Base-by-base conservation (phyloP, 2,113 vertebrate genomes). In the Muntiacus muntjak region DNA sequence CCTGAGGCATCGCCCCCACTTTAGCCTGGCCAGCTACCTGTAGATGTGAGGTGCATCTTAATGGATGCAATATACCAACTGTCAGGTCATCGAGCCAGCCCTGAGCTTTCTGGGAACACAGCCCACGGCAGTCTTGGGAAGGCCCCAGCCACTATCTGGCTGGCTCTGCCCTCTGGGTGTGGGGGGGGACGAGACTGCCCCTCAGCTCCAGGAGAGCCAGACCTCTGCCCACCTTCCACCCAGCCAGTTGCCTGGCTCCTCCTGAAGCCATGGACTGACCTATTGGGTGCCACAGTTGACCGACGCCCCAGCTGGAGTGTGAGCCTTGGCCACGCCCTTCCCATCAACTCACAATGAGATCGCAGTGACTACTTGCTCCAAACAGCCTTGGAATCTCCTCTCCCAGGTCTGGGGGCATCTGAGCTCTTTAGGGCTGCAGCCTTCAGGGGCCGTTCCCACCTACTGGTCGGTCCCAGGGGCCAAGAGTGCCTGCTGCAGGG, bases 251-350 rank as follows among this genome's bases (percentile, higher is more conserved):
- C 87, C 21, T 0, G 0, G 45, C n/a, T 54, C 36, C 85, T 58
- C 21, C 64, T 14, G 50, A 25, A 55, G 79, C 67, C 7, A 9
- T 33, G 10, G 30, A 33, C 50, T 45, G 67, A 3, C 2, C 50
- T n/a, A 7, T 47, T 30, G 1, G 23, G 45, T 13, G 43, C 13
- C 78, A 3, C 47, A 4, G 33, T 2, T 50, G 58, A 7, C 50
- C n/a, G 19, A 43, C 5, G 2, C 19, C 19, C 14, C 1, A 2
- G 26, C n/a, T 47, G 26, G n/a, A 28, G 57, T 23, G 0, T 0
- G 7, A 25, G 67, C 54, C 6, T 2, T 5, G 10, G 40, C 8
- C 36, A 3, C 2, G 30, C 83, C 52, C 33, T 36, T 36, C 13
- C n/a, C 11, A 1, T 26, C 87, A 57, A 11, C n/a, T 43, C 17